Evolutionary conservation across 1,140 invertebrate species (phyloP), one percentile per base, ranked within the genome.

Genomic region (Frieseomelitta varia): DNA sequence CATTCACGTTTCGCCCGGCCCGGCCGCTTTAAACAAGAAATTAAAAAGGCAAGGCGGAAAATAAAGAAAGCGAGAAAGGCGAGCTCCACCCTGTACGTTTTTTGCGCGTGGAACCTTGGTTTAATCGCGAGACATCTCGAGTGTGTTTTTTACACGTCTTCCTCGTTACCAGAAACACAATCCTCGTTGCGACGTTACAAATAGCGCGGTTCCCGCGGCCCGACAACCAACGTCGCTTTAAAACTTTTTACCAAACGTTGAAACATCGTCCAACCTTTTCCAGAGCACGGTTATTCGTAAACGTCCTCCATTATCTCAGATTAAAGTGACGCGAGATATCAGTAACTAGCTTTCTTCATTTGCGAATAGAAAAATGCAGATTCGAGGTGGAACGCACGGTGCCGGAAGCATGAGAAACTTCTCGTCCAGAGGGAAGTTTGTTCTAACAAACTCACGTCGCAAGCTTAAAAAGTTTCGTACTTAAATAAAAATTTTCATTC

Each of bases 121-220:
- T 92, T 92, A 92, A 92, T 92, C 88, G 88, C 82, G 76, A 69
- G 78, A 87, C 88, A 87, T 90, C 91, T 86, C 74, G 83, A 89
- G 88, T 85, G 85, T 81, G 81, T 86, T 88, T 86, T 87, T 88
- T 82, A 81, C 82, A 79, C 56, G 81, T 24, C 69, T 72, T 68
- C 56, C 80, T 85, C 65, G 68, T 78, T 47, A 71, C 39, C 77
- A 68, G 58, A 72, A 67, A 81, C 84, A 81, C 65, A 81, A 79
- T 91, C 85, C 88, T 92, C 90, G 84, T 87, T 73, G 87, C 65
- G 69, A 81, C 78, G 88, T 92, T 92, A 92, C 88, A 92, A 92
- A 92, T 92, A 89, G 85, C 84, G 85, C 78, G 84, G 82, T 90
- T 88, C 6, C 39, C 39, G 39, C 39, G 24, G 24, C 91, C 91